phyloP scores from a whole-genome alignment of 1,140 invertebrate genomes.

The Saccostrea glomerata region DNA sequence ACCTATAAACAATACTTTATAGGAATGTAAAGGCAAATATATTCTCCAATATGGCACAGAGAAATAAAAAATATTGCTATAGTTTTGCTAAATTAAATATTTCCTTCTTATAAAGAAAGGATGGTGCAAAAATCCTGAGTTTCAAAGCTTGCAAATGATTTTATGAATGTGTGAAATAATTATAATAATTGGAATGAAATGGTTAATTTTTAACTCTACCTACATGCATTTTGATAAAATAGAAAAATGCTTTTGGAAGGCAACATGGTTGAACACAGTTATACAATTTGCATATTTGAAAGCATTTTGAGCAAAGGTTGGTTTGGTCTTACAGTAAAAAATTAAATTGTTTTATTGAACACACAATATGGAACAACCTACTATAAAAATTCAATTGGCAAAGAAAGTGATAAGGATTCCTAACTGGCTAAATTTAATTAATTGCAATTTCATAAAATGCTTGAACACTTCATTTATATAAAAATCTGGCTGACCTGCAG shows the following conservation, averaged over 20 bases:
- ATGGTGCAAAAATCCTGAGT: not conserved
- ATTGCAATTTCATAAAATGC: no score
- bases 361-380: not conserved
- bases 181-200: not conserved
- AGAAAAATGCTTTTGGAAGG: not conserved
- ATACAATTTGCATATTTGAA: not conserved
- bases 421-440: no score
- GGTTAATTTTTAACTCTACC: not conserved
- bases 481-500: no score
- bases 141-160: not conserved
- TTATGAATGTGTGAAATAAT: not conserved
- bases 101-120: not conserved
- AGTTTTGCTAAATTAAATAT: not conserved
- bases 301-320: not conserved
- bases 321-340: not conserved
- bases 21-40: slow-evolving; percentile 16
- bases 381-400: not conserved
- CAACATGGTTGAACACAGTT: not conserved
- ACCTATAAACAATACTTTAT: not conserved
- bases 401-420: no score
- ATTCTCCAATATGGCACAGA: slow-evolving; percentile 13
- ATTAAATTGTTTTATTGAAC: not conserved
- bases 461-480: no score
- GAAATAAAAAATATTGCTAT: slow-evolving; percentile 8
- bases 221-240: not conserved